Evolutionary conservation across 2,113 vertebrate species (phyloP), one percentile per base, ranked within the genome.

Genomic region (Lophochroa leadbeateri): DNA sequence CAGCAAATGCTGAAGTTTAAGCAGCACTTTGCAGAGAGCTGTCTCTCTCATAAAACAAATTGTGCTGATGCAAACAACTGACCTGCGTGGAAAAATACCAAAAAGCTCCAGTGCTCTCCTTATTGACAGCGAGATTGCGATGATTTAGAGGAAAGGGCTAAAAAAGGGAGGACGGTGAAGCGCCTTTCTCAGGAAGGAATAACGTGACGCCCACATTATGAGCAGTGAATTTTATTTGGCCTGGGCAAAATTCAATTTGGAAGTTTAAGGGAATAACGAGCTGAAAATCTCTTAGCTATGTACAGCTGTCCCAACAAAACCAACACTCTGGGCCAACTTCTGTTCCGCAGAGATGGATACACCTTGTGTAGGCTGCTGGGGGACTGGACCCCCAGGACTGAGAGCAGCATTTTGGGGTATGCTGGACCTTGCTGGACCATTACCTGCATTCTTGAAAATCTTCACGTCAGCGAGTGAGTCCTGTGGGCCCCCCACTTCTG

Each of bases 201-300:
- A 81, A 52, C 0, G 2, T 1, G 3, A 88, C 2, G 8, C 18
- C 74, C 41, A 35, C 2, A 82, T 67, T 72, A 29, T 50, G 18
- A 90, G 39, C 27, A 28, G 11, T 12, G 60, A 52, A 81, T 92
- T 80, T 80, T 80, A 53, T 74, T 94, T 96, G 71, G 39, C 88
- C 79, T 55, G 7, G 43, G 35, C 7, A 83, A 92, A 94, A 93
- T 68, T 93, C 15, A 74, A 2, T 77, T 94, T 94, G 93, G 85
- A 94, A 90, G 39, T 71, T 78, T 55, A 81, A 86, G 68, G 39
- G 55, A 90, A 92, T 86, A 93, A 95, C 31, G 82, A 97, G 46
- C 71, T 93, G 88, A 90, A 96, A 96, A 94, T 85, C 71, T 90
- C 78, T 43, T 52, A 90, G 72, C 27, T 90, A 52, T 80, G 46